These are phyloP conservation scores for Serranus cabrilla DNA, from an alignment of 2,797 vertebrate species.

Conservation along the genomic window DNA sequence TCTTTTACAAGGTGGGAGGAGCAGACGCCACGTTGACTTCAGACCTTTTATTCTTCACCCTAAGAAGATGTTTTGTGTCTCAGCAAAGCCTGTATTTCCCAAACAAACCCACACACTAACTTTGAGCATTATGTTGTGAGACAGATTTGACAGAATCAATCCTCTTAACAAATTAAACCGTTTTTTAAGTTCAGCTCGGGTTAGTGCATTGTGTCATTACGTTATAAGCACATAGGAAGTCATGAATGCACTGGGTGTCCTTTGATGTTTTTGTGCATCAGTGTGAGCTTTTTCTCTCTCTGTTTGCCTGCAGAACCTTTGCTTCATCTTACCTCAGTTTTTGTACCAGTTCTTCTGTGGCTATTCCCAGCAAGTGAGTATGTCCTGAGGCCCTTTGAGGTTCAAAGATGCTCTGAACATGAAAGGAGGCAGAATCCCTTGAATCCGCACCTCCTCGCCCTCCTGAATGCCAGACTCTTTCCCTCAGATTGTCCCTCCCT, in stretches of 20 bases:
- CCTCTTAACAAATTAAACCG: not conserved
- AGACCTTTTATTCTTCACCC: not conserved
- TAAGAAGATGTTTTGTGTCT: constrained; percentile 16
- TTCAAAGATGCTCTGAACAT: constrained; percentile 63
- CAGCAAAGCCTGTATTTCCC: constrained; percentile 13
- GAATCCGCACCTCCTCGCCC: constrained; percentile 42
- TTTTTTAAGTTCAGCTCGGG: constrained; percentile 13
- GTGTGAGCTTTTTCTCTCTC: constrained; percentile 32
- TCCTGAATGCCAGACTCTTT: constrained; percentile 51
- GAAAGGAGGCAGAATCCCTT: constrained; percentile 46
- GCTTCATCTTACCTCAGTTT: constrained; percentile 99
- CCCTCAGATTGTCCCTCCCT: constrained; percentile 62
- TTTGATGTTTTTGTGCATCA: constrained; percentile 19
- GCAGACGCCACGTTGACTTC: not conserved
- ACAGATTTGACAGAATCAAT: constrained; percentile 22
- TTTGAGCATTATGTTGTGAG: constrained; percentile 5
- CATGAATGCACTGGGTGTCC: constrained; percentile 6
- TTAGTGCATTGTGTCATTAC: not conserved
- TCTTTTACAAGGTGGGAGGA: constrained; percentile 97
- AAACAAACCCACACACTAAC: not conserved
- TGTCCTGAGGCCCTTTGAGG: constrained; percentile 30
- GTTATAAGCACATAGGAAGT: not conserved
- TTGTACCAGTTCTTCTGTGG: constrained; percentile 99
- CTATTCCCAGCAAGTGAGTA: constrained; percentile 97
- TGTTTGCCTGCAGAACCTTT: constrained; percentile 91